A percentile compares a stretch with the other conserved stretches of the same genome.
Evolutionary conservation across 2,888 invertebrate genomes (phyloP).

Genomic region (Metopia argyrocephala): DNA sequence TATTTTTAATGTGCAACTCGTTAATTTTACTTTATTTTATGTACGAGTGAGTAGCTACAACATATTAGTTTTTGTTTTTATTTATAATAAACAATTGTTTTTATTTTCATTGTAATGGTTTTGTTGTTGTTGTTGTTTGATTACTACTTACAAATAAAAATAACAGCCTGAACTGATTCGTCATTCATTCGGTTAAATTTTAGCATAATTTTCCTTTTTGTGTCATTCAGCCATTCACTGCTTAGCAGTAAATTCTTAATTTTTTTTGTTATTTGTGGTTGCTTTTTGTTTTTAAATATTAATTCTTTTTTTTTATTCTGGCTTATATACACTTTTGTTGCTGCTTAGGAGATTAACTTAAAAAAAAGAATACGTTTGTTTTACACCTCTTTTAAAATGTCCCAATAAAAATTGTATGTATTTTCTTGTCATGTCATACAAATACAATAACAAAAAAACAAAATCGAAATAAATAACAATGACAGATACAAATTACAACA

Average conservation of each 20-base stretch:
- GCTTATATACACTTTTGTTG: background rate
- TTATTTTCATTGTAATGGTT: background rate
- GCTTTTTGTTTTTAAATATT: background rate
- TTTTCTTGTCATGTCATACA: constrained; percentile 37
- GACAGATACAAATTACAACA: background rate
- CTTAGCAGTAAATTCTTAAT: constrained; percentile 62
- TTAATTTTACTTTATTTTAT: constrained; percentile 7
- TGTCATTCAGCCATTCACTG: constrained; percentile 74
- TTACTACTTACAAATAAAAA: constrained; percentile 77
- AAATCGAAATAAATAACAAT: background rate
- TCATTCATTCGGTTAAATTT: constrained; percentile 78
- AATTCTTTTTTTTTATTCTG: background rate
- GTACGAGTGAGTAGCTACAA: constrained; percentile 58
- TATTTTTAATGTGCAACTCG: no score
- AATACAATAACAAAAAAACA: constrained; percentile 22
- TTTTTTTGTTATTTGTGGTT: background rate
- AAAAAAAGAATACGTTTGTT: constrained; percentile 50
- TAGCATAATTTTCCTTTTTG: constrained; percentile 73
- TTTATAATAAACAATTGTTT: background rate
- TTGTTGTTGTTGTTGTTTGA: constrained; percentile 15
- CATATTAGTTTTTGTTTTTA: background rate
- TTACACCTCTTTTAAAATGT: constrained; percentile 40
- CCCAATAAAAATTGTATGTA: constrained; percentile 29
- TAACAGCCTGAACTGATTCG: constrained; percentile 79
- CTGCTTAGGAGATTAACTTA: constrained; percentile 29